Evolutionary conservation across 2,888 invertebrate species (phyloP).

Genomic region (Iphiclides podalirius): DNA sequence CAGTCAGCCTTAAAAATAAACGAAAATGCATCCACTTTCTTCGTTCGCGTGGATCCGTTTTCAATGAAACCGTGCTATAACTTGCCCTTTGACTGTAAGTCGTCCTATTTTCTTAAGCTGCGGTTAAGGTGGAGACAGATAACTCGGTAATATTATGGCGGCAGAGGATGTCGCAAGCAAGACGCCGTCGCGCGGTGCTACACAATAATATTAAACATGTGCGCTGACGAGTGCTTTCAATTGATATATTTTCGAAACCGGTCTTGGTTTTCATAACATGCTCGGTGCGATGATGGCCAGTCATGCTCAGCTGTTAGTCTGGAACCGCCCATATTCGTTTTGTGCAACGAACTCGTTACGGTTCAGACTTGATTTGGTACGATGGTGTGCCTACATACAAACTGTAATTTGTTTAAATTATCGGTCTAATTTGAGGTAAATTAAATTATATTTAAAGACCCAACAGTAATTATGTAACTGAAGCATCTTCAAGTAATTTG

Average conservation of each 20-base stretch:
- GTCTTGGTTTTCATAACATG: constrained; percentile 72
- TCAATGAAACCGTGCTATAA: not conserved
- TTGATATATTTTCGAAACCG: constrained; percentile 76
- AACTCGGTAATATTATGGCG: constrained; percentile 55
- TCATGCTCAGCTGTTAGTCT: constrained; percentile 32
- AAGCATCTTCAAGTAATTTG: too few relatives aligned
- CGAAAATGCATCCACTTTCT: constrained; percentile 35
- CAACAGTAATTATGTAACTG: too few relatives aligned
- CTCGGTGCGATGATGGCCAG: constrained; percentile 33
- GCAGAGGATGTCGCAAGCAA: constrained; percentile 55
- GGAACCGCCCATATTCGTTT: constrained; percentile 20
- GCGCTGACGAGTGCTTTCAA: constrained; percentile 61
- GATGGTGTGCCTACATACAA: not conserved
- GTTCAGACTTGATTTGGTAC: constrained; percentile 2
- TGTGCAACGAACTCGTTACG: constrained; percentile 16
- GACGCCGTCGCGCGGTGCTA: constrained; percentile 39
- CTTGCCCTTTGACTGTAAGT: constrained; percentile 16
- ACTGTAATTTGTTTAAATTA: too few relatives aligned
- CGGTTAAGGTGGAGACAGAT: constrained; percentile 33
- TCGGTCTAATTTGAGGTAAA: too few relatives aligned
- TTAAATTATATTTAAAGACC: too few relatives aligned
- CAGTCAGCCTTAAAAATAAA: constrained; percentile 38
- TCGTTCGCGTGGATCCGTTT: constrained; percentile 21
- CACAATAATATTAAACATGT: constrained; percentile 72
- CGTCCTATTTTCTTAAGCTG: constrained; percentile 14